phyloP scores from a whole-genome alignment of 92 coral and sea anemone genomes.

The Palythoa heliodiscus region DNA sequence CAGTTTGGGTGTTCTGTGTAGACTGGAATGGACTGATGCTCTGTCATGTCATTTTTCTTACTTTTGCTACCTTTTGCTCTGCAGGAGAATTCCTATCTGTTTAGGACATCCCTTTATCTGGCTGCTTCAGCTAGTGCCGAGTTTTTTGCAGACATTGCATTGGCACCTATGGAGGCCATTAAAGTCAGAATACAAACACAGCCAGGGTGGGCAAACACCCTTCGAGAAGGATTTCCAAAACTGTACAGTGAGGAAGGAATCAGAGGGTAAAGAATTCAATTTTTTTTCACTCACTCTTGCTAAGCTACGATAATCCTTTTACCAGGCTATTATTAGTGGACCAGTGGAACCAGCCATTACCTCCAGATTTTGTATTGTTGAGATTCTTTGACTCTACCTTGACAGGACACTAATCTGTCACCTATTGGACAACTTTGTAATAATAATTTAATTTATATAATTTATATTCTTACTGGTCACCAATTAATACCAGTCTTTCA shows the following conservation, averaged over 20 bases:
- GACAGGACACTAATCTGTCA: too few species aligned
- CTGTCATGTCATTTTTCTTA: too few species aligned
- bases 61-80: neutral
- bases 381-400: too few species aligned
- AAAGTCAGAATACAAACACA: conserved; percentile 97
- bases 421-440: too few species aligned
- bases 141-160: conserved; percentile 98
- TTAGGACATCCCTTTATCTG: conserved; percentile 89
- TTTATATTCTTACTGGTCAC: too few species aligned
- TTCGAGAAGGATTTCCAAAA: conserved; percentile 91
- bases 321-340: too few species aligned
- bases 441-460: too few species aligned
- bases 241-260: conserved; percentile 84
- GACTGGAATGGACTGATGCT: too few species aligned
- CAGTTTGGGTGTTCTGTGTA: too few species aligned
- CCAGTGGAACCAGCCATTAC: too few species aligned
- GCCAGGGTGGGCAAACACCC: conserved; percentile 96
- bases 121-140: conserved; percentile 99
- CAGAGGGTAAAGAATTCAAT: conserved; percentile 69
- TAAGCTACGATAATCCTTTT: neutral
- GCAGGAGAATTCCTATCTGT: conserved; percentile 85
- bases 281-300: neutral
- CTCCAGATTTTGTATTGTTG: too few species aligned
- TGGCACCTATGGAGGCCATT: conserved; percentile 98
- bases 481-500: too few species aligned